Percentiles rank a stretch among this genome's conserved stretches.
Conservation (phyloP, 2,888 invertebrate genomes). For the Drosophila mimetica region DNA sequence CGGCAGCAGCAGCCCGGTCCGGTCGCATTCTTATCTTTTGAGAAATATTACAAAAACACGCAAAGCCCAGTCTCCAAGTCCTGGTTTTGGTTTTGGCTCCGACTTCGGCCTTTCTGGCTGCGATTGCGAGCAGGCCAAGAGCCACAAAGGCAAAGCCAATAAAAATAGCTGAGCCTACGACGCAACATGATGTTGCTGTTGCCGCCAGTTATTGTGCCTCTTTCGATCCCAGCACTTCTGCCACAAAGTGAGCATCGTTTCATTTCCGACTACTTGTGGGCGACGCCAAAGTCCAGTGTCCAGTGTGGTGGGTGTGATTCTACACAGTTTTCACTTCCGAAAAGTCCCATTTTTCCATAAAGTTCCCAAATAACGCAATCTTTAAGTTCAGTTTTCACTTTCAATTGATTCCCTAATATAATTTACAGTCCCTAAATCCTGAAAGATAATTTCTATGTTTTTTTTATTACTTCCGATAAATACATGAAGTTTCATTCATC, state of each 20-base stretch:
- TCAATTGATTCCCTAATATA: no score
- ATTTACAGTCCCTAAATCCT: no score
- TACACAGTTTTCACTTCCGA: slow-evolving; percentile 3
- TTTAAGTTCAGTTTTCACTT: background rate
- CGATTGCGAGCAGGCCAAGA: slow-evolving; percentile 4
- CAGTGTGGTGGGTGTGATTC: slow-evolving; percentile 25
- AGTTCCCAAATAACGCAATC: background rate
- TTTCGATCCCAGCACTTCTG: slow-evolving; percentile 1
- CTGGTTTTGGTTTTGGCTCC: slow-evolving; percentile 21
- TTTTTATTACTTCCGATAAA: background rate
- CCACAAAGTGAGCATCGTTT: slow-evolving; percentile 12
- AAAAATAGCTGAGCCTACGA: slow-evolving; percentile 49
- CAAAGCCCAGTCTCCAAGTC: slow-evolving; percentile 74
- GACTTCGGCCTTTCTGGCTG: background rate
- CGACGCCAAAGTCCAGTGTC: slow-evolving; percentile 19
- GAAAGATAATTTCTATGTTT: no score
- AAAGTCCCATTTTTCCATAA: background rate
- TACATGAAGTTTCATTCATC: background rate
- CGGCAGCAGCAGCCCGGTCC: slow-evolving; percentile 55
- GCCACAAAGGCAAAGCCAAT: slow-evolving; percentile 42
- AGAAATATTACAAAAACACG: slow-evolving; percentile 84
- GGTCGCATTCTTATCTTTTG: slow-evolving; percentile 84
- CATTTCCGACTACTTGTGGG: slow-evolving; percentile 32
- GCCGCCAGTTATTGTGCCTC: slow-evolving; percentile 10
- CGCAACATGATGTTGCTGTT: slow-evolving; percentile 19